Evolutionary conservation across 2,113 vertebrate species (phyloP).

Genomic region (Cathartes aura): DNA sequence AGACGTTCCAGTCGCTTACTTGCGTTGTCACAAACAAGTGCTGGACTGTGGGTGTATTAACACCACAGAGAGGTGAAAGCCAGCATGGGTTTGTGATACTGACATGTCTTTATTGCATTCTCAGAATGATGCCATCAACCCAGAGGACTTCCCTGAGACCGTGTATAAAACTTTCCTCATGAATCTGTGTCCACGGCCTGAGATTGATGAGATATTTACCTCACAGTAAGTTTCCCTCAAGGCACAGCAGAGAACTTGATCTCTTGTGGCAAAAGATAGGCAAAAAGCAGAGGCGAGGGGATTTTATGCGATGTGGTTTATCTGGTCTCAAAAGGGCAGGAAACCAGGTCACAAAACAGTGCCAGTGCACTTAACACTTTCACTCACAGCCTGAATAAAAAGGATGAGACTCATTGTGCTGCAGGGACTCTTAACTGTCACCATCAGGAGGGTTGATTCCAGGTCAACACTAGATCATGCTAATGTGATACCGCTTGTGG

Average conservation of each 20-base stretch:
- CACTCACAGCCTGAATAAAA: not conserved
- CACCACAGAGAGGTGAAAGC: not conserved
- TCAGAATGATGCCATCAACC: constrained; percentile 92
- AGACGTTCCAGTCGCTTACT: not conserved
- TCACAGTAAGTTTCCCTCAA: constrained; percentile 84
- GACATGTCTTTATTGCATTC: not conserved
- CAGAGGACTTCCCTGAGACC: constrained; percentile 91
- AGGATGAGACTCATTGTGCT: not conserved
- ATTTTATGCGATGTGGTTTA: not conserved
- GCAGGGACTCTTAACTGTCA: not conserved
- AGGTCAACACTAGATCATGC: not conserved
- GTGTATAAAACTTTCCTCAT: constrained; percentile 90
- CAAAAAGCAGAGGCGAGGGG: not conserved
- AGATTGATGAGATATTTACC: constrained; percentile 96
- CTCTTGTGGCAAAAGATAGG: not conserved
- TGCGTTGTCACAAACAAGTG: not conserved
- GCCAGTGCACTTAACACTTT: not conserved
- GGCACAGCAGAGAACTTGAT: not conserved
- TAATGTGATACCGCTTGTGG: not conserved
- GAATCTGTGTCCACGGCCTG: constrained; percentile 91
- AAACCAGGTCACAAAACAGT: not conserved
- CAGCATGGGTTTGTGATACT: not conserved
- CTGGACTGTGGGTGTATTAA: not conserved
- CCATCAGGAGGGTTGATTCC: not conserved
- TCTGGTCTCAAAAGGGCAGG: not conserved